These are phyloP conservation scores for Pararge aegeria DNA, from an alignment of 1,140 invertebrate genomes.

Conservation along the genomic window DNA sequence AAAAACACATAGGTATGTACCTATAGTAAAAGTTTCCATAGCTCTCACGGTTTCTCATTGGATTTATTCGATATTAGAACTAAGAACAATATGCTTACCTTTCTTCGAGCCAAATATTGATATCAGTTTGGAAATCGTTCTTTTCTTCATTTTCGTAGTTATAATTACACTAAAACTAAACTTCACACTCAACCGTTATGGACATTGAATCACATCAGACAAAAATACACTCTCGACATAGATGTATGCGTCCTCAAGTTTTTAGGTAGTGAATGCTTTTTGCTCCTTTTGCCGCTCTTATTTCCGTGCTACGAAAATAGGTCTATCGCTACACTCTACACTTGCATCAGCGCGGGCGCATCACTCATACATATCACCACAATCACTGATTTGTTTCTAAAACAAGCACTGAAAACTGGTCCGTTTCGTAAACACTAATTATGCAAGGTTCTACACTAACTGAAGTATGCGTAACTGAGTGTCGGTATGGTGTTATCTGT, in stretches of 20 bases:
- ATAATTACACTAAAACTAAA: conserved; percentile 43
- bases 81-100: conserved; percentile 44
- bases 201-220: conserved; percentile 66
- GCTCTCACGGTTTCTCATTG: conserved; percentile 1
- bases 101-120: conserved; percentile 69
- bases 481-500: conserved; percentile 24
- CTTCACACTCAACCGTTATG: conserved; percentile 46
- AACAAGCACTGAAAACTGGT: conserved; percentile 33
- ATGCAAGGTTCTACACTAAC: conserved; percentile 14
- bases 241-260: conserved; percentile 64
- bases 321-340: conserved; percentile 56
- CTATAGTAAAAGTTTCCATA: not conserved
- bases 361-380: conserved; percentile 63
- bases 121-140: conserved; percentile 67
- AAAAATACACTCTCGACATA: conserved; percentile 69
- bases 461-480: conserved; percentile 18
- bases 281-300: conserved; percentile 78
- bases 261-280: conserved; percentile 70
- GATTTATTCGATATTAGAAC: not conserved
- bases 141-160: conserved; percentile 64
- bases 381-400: conserved; percentile 43
- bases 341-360: conserved; percentile 70
- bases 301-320: conserved; percentile 79
- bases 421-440: conserved; percentile 26
- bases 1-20: not conserved